A percentile compares a stretch with the other conserved stretches of the same genome.
These are phyloP conservation scores for Boulengeromyrus knoepffleri DNA, from an alignment of 2,113 vertebrate genomes.

Conservation along the genomic window DNA sequence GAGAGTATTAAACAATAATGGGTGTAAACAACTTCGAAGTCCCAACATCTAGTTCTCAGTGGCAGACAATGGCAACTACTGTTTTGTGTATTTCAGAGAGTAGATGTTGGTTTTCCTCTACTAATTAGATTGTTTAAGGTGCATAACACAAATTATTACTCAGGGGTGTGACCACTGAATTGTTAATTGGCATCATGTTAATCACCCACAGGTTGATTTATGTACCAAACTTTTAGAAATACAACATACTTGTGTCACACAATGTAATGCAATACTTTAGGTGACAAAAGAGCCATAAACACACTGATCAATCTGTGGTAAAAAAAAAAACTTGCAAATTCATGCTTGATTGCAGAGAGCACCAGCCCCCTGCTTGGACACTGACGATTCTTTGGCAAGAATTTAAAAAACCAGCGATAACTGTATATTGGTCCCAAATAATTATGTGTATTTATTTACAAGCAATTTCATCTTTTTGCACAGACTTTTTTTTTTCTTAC, in stretches of 20 bases:
- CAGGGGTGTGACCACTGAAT: neutral
- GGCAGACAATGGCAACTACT: neutral
- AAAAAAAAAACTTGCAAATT: neutral
- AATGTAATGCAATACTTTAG: neutral
- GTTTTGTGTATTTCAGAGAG: neutral
- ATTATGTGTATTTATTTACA: neutral
- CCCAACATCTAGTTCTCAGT: neutral
- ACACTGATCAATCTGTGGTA: neutral
- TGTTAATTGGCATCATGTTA: neutral
- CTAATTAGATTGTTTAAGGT: neutral
- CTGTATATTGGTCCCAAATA: neutral
- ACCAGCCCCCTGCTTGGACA: neutral
- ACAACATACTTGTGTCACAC: neutral
- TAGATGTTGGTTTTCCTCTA: neutral
- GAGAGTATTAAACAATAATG: neutral
- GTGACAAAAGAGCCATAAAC: neutral
- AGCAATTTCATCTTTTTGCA: neutral
- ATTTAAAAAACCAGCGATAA: neutral
- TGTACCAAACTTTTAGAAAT: neutral
- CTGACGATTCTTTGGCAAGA: slow-evolving; percentile 4
- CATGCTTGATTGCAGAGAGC: neutral
- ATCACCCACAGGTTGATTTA: neutral
- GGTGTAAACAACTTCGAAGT: neutral
- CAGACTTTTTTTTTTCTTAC: neutral
- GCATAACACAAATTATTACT: neutral